Evolutionary conservation across 2,888 invertebrate species (phyloP), one percentile per base, ranked within the genome.

Genomic region (Leptogaster cylindrica): DNA sequence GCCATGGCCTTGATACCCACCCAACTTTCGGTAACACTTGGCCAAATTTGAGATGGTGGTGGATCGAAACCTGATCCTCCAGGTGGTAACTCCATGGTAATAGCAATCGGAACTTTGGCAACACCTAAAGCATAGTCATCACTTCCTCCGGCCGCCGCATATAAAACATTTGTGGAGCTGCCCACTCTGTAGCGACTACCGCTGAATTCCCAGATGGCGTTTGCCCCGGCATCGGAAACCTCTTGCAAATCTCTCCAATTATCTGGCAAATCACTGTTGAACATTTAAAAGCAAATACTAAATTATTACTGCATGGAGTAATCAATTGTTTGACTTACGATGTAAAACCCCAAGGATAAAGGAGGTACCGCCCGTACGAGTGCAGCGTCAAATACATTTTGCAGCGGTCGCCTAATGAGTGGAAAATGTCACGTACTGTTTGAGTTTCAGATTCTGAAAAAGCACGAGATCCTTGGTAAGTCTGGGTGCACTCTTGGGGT

Each of bases 361-460:
- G 76, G 52, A 89, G 74, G 72, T 83, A 86, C 73, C 84, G 84
- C 23, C 90, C 90, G 72, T 87, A 88, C 7, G 90, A 88, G 77
- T 92, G 92, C 25, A 92, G 81, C 4, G 89, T 85, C 69, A 91
- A 74, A 76, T 88, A 90, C 70, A 87, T 79, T 72, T 85, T 84
- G 48, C 86, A 80, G 8, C 80, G 77, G 10, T 80, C 78, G 3
- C 76, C 78, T 8, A 83, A 74, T 0, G 75, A 71, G 44, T 80
- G 70, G 55, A 90, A 77, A 50, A 86, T 82, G 70, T 87, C 83
- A 12, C 85, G 79, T 2, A 90, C 73, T 71, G 78, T 81, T 66
- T 77, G 73, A 0, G 85, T 87, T 79, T 90, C 91, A 0, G 83
- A 80, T 75, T 89, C 89, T 0, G 89, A 88, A 79, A 88, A 88